These are phyloP conservation scores for Urocynchramus pylzowi DNA, from an alignment of 2,113 vertebrate species.

Conservation along the genomic window DNA sequence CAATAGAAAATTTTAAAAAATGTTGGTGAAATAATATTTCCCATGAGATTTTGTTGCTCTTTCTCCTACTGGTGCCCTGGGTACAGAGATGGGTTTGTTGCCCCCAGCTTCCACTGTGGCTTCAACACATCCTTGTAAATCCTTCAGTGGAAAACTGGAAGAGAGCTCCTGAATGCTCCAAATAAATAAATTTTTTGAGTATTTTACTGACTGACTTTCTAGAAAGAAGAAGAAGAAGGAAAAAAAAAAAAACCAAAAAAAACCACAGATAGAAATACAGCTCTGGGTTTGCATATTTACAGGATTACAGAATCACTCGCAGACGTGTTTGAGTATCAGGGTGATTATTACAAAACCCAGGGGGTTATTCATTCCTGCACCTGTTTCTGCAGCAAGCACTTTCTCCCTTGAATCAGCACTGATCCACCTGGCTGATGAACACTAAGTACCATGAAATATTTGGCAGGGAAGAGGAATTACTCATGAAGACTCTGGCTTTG, in stretches of 20 bases:
- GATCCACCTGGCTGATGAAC: neutral
- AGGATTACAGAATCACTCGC: neutral
- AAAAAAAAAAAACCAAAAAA: no score
- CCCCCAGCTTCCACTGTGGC: neutral
- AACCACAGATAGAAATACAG: neutral
- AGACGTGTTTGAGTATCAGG: neutral
- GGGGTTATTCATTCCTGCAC: conserved; percentile 1
- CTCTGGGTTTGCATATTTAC: neutral
- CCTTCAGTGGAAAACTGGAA: neutral
- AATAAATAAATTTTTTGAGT: neutral
- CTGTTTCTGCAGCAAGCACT: neutral
- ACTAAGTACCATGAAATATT: neutral
- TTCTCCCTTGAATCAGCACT: neutral
- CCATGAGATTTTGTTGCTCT: neutral
- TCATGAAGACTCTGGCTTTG: neutral
- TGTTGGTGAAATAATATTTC: neutral
- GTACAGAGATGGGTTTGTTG: neutral
- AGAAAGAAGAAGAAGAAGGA: neutral
- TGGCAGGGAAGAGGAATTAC: neutral
- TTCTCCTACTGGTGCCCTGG: neutral
- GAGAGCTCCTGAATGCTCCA: neutral
- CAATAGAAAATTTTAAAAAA: neutral
- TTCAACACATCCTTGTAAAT: neutral
- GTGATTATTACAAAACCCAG: neutral
- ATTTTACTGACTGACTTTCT: neutral